phyloP scores from a whole-genome alignment of 2,888 invertebrate species.

The Pachymerium ferrugineum region DNA sequence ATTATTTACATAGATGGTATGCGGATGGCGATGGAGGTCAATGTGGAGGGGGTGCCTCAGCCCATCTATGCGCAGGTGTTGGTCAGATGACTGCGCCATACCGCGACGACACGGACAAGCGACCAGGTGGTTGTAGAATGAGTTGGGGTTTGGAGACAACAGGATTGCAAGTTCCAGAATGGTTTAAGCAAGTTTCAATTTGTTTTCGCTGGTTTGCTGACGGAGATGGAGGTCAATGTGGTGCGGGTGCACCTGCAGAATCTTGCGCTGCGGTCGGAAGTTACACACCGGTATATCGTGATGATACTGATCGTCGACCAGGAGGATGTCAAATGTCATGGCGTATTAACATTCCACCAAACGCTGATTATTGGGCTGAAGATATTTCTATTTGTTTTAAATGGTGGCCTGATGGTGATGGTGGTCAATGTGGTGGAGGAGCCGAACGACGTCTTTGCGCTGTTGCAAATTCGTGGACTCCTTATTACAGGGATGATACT shows the following conservation, averaged over 20 bases:
- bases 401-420: constrained; percentile 39
- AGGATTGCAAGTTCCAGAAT: background rate
- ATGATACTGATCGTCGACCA: constrained; percentile 33
- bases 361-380: constrained; percentile 20
- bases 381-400: constrained; percentile 5
- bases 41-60: constrained; percentile 30
- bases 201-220: constrained; percentile 34
- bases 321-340: constrained; percentile 36
- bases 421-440: constrained; percentile 35
- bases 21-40: constrained; percentile 32
- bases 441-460: constrained; percentile 34
- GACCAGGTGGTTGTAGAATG: constrained; percentile 35
- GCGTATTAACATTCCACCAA: constrained; percentile 5
- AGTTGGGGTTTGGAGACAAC: constrained; percentile 32
- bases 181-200: constrained; percentile 30
- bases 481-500: constrained; percentile 35
- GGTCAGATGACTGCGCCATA: constrained; percentile 21
- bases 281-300: constrained; percentile 33
- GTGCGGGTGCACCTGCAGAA: constrained; percentile 32
- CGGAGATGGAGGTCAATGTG: constrained; percentile 34
- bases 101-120: constrained; percentile 33
- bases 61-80: constrained; percentile 30
- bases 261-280: constrained; percentile 23
- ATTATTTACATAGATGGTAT: constrained; percentile 6
- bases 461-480: constrained; percentile 21